Evolutionary conservation across 2,888 invertebrate species (phyloP).

Genomic region (Drosophila koepferae): DNA sequence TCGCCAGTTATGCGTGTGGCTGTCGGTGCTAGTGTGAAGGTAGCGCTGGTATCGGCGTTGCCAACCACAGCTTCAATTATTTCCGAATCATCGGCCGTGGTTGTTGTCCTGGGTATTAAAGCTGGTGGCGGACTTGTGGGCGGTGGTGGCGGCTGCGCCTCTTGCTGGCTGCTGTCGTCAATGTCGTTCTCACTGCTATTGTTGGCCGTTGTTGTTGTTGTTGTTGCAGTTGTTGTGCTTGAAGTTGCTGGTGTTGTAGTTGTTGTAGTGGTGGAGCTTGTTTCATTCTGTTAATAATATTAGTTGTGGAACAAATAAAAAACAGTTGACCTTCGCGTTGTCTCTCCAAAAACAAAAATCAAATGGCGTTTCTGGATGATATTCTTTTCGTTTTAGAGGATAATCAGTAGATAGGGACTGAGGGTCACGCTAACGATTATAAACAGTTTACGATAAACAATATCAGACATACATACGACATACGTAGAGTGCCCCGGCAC

Average conservation of each 20-base stretch:
- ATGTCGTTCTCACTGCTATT: conserved; percentile 56
- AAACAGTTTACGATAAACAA: conserved; percentile 39
- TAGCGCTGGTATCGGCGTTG: conserved; percentile 77
- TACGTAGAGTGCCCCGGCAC: conserved; percentile 51
- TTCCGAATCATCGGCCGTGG: conserved; percentile 66
- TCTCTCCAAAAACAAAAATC: conserved; percentile 65
- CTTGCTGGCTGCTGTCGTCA: conserved; percentile 50
- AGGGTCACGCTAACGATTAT: conserved; percentile 29
- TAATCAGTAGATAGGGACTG: not conserved
- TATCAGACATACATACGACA: conserved; percentile 40
- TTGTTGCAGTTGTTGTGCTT: conserved; percentile 49
- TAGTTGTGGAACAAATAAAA: conserved; percentile 82
- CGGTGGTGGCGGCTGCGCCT: conserved; percentile 85
- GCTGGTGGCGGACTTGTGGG: conserved; percentile 73
- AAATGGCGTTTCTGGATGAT: conserved; percentile 47
- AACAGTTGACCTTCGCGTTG: conserved; percentile 56
- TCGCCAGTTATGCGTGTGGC: conserved; percentile 26
- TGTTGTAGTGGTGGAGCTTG: conserved; percentile 67
- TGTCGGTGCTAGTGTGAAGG: conserved; percentile 80
- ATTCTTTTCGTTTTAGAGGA: conserved; percentile 9
- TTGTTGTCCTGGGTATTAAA: conserved; percentile 85
- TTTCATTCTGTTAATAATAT: conserved; percentile 85
- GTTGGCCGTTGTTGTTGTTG: conserved; percentile 40
- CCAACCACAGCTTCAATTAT: conserved; percentile 65
- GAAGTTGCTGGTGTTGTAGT: conserved; percentile 52